Base-by-base conservation (phyloP, 2,113 vertebrate species). In the Jacana jacana region DNA sequence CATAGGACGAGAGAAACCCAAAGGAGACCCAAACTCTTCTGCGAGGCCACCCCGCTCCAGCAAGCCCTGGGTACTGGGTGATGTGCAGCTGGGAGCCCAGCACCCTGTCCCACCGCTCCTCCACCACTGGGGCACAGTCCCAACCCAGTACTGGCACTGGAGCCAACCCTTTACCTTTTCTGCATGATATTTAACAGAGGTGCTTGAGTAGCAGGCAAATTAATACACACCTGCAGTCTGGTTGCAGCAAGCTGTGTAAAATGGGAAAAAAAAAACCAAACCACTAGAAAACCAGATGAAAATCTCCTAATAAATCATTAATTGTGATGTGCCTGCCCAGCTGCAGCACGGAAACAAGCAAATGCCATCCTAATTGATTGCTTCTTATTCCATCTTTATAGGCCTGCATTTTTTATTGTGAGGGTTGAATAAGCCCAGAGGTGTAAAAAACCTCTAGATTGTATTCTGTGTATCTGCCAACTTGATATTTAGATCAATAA, bases 401-500 rank as follows among this genome's bases (percentile, higher is more conserved):
- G 70, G 70, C 37, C 80, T 93, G 86, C 70, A 77, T 95, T 95
- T 97, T 94, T 95, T 92, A 91, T 46, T 76, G 86, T 85, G 92
- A 60, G 72, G 77, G 65, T 28, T 93, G 96, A 95, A 63, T 89
- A 93, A 95, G 73, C 95, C 96, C 95, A 97, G 91, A 96, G 94
- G 95, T 95, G 95, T 91, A 96, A 96, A 95, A 96, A 91, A 72
- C 40, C 84, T 93, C 92, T 89, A 82, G 37, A 91, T 4, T 82
- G 92, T 94, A 92, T 61, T 92, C 80, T 65, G 78, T 22, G 15
- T 87, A 96, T 92, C 96, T 92, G 92, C 86, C 91, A 91, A 77
- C 73, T 87, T 96, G 96, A 94, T 96, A 93, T 93, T 96, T 94
- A 94, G 96, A 97, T 95, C 96, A 95, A 96, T 96, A 96, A 95